Percentiles rank a stretch among this genome's conserved stretches.
Evolutionary conservation across 2,797 vertebrate species (phyloP).

Genomic region (Melopsittacus undulatus): DNA sequence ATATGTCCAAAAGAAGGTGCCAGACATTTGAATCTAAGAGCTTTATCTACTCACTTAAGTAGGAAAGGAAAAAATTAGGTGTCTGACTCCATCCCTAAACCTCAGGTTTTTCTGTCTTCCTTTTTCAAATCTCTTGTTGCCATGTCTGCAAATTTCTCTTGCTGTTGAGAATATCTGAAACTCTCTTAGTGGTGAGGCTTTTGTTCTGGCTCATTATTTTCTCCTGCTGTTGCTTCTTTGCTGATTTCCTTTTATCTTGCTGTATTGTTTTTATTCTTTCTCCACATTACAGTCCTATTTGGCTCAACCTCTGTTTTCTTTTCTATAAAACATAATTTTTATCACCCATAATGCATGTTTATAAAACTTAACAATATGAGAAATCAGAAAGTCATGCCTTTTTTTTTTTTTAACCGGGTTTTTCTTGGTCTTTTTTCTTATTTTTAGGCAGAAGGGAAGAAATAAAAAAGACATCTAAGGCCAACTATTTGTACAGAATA

Average conservation of each 20-base stretch:
- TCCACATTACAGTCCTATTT: conserved; percentile 33
- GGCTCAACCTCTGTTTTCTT: conserved; percentile 20
- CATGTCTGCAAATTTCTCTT: conserved; percentile 18
- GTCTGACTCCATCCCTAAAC: not conserved
- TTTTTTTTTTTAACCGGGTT: not conserved
- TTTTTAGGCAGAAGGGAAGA: not conserved
- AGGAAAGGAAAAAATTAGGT: not conserved
- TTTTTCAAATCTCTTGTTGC: not conserved
- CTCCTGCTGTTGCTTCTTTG: conserved; percentile 38
- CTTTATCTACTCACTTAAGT: not conserved
- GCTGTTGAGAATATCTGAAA: conserved; percentile 30
- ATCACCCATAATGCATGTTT: conserved; percentile 21
- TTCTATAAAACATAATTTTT: conserved; percentile 34
- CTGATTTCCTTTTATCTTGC: conserved; percentile 55
- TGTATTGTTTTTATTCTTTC: conserved; percentile 53
- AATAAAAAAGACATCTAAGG: not conserved
- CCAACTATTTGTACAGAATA: not conserved
- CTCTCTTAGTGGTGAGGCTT: conserved; percentile 26
- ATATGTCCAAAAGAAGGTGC: not conserved
- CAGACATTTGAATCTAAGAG: not conserved
- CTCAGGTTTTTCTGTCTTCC: not conserved
- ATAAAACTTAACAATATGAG: conserved; percentile 15
- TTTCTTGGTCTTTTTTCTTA: not conserved
- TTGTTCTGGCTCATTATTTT: conserved; percentile 67
- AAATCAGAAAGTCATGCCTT: not conserved